phyloP scores from a whole-genome alignment of 2,888 invertebrate genomes.

The Thecocarcelia acutangulata region DNA sequence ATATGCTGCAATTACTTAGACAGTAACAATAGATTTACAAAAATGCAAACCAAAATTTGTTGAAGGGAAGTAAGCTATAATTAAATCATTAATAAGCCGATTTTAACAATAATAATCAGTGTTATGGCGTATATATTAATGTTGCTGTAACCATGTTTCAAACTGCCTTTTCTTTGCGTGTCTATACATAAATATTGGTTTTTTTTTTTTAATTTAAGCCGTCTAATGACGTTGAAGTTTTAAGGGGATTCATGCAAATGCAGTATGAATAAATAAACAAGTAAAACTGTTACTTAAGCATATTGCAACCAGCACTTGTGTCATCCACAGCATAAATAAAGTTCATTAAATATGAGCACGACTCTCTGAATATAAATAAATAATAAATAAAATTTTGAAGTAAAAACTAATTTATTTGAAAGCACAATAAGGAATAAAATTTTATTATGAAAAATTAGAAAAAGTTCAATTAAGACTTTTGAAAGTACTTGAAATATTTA shows the following conservation, averaged over 20 bases:
- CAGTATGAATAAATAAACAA: constrained; percentile 27
- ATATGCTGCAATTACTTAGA: too few species aligned
- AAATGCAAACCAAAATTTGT: too few species aligned
- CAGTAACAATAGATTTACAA: too few species aligned
- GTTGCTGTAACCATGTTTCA: too few species aligned
- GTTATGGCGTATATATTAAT: too few species aligned
- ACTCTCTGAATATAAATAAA: constrained; percentile 4
- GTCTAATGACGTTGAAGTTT: background rate
- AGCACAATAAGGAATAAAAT: constrained; percentile 16
- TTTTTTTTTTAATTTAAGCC: background rate
- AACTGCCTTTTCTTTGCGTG: too few species aligned
- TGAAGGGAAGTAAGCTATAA: too few species aligned
- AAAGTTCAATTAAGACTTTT: background rate
- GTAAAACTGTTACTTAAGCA: constrained; percentile 4
- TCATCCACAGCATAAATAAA: constrained; percentile 37
- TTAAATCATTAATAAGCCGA: too few species aligned
- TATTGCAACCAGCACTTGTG: constrained; percentile 20
- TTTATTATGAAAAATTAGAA: background rate
- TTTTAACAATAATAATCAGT: too few species aligned
- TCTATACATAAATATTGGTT: background rate
- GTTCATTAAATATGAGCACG: constrained; percentile 20
- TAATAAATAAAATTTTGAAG: background rate
- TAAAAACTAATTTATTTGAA: constrained; percentile 10
- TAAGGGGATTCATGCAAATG: constrained; percentile 1
- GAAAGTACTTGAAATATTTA: too few species aligned